phyloP scores from a whole-genome alignment of 2,113 vertebrate species.

The Haliaeetus leucogaster region DNA sequence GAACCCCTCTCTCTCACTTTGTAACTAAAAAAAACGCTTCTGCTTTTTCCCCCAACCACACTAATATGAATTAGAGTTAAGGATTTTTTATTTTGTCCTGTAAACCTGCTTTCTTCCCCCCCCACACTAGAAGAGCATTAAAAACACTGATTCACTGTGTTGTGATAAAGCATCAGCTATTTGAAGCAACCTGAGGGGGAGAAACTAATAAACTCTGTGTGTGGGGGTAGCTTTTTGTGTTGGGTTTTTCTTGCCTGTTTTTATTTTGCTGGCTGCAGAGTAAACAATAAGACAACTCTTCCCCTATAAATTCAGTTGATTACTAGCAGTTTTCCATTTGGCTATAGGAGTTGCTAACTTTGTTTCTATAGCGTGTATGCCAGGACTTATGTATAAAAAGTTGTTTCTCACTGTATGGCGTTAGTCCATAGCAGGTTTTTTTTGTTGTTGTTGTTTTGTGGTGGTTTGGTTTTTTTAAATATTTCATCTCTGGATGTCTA shows the following conservation, averaged over 20 bases:
- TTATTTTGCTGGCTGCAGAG: background rate
- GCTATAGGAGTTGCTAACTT: background rate
- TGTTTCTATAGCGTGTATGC: background rate
- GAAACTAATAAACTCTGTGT: background rate
- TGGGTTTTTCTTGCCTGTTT: background rate
- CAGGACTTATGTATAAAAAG: background rate
- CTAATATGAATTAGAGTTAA: background rate
- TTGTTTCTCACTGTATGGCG: rapidly evolving
- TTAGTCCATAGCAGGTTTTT: background rate
- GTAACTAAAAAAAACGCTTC: background rate
- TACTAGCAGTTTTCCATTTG: background rate
- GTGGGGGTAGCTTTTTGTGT: background rate
- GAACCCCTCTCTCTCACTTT: rapidly evolving
- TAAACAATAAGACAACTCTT: background rate
- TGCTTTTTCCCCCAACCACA: background rate
- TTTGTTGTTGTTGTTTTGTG: background rate
- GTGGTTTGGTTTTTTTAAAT: background rate
- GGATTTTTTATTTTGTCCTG: background rate
- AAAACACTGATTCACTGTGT: background rate
- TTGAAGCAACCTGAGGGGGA: background rate
- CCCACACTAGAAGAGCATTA: background rate
- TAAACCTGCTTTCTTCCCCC: background rate
- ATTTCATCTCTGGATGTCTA: background rate
- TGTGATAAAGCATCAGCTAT: background rate
- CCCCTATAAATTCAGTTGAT: background rate